Evolutionary conservation across 2,888 invertebrate genomes (phyloP).

Genomic region (Tethea ocularis): DNA sequence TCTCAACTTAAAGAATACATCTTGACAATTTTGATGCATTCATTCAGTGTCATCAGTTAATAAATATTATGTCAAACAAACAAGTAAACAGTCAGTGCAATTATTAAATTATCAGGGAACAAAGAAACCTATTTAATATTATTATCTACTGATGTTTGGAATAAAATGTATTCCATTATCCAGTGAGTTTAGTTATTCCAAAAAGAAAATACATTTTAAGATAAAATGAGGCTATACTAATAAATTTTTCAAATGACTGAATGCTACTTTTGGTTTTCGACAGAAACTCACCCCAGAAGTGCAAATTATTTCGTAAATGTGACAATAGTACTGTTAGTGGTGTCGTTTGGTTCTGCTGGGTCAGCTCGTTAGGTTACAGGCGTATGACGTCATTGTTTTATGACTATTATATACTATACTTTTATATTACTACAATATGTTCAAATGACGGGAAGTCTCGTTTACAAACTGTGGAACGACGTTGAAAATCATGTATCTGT

Average conservation of each 20-base stretch:
- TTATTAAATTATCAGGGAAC: background rate
- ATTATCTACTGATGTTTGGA: background rate
- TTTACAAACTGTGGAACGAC: background rate
- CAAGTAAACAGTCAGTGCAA: background rate
- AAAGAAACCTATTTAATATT: background rate
- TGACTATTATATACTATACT: slow-evolving; percentile 14
- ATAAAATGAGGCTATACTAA: slow-evolving; percentile 11
- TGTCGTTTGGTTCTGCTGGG: slow-evolving; percentile 14
- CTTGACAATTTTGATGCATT: too few relatives aligned
- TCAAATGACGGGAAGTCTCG: background rate
- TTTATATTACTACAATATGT: background rate
- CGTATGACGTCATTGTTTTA: slow-evolving; percentile 21
- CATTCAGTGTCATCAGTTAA: background rate
- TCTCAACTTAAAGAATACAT: too few relatives aligned
- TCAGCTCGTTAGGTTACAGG: slow-evolving; percentile 11
- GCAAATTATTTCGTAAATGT: slow-evolving; percentile 7
- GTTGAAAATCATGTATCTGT: background rate
- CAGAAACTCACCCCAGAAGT: slow-evolving; percentile 24
- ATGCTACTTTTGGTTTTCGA: slow-evolving; percentile 7
- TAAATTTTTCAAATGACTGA: background rate
- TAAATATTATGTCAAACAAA: too few relatives aligned
- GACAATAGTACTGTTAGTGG: slow-evolving; percentile 25
- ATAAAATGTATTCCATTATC: background rate
- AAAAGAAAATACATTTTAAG: background rate
- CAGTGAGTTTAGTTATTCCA: background rate